phyloP scores from a whole-genome alignment of 2,888 invertebrate species.

The Cantharis rustica region DNA sequence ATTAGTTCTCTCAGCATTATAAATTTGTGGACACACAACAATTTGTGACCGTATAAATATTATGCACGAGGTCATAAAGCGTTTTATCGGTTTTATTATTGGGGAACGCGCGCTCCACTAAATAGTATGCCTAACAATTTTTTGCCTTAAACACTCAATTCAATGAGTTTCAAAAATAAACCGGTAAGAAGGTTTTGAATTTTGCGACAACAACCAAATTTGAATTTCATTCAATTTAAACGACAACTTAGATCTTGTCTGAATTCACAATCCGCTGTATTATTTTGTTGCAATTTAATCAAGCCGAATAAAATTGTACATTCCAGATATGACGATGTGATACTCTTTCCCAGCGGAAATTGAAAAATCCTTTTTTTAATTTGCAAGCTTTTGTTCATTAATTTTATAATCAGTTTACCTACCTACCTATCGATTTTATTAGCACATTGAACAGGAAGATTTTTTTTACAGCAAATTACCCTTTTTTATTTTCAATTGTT shows the following conservation, averaged over 20 bases:
- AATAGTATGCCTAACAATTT: background rate
- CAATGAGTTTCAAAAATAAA: background rate
- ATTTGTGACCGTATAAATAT: background rate
- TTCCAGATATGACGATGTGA: background rate
- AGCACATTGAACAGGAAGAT: background rate
- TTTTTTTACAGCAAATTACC: background rate
- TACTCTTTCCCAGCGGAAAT: background rate
- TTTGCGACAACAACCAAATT: background rate
- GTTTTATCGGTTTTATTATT: background rate
- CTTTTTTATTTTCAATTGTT: background rate
- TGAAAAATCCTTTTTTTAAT: background rate
- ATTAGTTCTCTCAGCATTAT: background rate
- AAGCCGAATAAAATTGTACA: background rate
- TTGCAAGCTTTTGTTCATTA: background rate
- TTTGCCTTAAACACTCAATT: background rate
- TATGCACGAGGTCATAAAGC: background rate
- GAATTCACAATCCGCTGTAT: background rate
- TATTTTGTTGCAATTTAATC: slow-evolving; percentile 1
- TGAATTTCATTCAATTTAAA: background rate
- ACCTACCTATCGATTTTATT: background rate
- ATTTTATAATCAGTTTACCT: background rate
- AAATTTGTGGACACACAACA: background rate
- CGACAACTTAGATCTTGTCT: slow-evolving; percentile 1
- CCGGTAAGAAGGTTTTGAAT: background rate
- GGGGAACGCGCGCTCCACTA: background rate